Evolutionary conservation across 2,888 invertebrate species (phyloP).

Genomic region (Molorchus minor): DNA sequence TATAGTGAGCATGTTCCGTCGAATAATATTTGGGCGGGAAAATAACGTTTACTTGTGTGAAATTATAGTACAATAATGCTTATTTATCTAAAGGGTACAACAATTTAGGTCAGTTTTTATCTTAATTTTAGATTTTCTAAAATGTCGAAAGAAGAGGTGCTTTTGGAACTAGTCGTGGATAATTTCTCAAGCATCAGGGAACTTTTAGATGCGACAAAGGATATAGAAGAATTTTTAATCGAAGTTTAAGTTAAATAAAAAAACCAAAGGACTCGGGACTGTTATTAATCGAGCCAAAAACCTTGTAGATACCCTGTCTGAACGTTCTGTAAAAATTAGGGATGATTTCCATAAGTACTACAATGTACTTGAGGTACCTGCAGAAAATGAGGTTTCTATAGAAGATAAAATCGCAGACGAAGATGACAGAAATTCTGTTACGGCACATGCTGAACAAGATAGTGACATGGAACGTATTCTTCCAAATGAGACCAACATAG

Average conservation of each 20-base stretch:
- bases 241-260: constrained; percentile 29
- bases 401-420: background rate
- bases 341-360: constrained; percentile 37
- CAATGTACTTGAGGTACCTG: constrained; percentile 12
- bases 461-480: too few relatives aligned
- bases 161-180: constrained; percentile 34
- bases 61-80: too few relatives aligned
- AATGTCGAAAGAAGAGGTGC: constrained; percentile 25
- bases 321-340: constrained; percentile 33
- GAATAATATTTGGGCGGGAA: too few relatives aligned
- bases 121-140: constrained; percentile 17
- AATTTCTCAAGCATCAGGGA: constrained; percentile 36
- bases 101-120: too few relatives aligned
- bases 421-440: too few relatives aligned
- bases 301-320: constrained; percentile 36
- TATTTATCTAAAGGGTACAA: too few relatives aligned
- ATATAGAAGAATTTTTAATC: constrained; percentile 28
- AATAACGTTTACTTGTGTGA: too few relatives aligned
- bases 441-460: too few relatives aligned
- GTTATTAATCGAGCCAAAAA: constrained; percentile 38
- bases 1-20: too few relatives aligned
- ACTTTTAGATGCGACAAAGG: constrained; percentile 30
- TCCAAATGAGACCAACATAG: too few relatives aligned
- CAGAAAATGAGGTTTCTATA: constrained; percentile 12
- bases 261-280: constrained; percentile 25